Evolutionary conservation across 2,888 invertebrate genomes (phyloP).

Genomic region (Drosophila colorata): DNA sequence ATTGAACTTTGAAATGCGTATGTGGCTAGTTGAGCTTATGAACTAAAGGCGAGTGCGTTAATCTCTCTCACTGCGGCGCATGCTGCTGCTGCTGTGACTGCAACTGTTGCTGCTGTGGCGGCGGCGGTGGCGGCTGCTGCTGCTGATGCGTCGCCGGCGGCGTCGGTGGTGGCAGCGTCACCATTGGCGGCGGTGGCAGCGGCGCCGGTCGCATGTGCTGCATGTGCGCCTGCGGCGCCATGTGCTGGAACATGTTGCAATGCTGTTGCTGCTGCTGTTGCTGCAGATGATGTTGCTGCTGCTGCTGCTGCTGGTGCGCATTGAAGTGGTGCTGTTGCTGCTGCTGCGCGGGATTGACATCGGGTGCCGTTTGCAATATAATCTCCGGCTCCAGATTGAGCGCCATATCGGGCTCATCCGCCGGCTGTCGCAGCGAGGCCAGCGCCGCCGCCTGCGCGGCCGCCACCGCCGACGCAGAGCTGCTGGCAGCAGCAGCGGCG

Average conservation of each 20-base stretch:
- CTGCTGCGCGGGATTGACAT: slow-evolving; percentile 79
- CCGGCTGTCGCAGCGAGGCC: slow-evolving; percentile 58
- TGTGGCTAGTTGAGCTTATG: slow-evolving; percentile 74
- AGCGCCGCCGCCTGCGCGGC: slow-evolving; percentile 69
- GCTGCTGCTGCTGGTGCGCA: slow-evolving; percentile 70
- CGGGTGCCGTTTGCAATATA: slow-evolving; percentile 81
- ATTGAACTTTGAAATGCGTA: slow-evolving; percentile 48
- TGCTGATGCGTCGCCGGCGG: slow-evolving; percentile 62
- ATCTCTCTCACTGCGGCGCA: slow-evolving; percentile 38
- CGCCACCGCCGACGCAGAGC: slow-evolving; percentile 63
- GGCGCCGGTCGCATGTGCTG: slow-evolving; percentile 80
- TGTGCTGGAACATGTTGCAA: slow-evolving; percentile 83
- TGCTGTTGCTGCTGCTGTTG: slow-evolving; percentile 79
- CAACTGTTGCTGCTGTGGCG: slow-evolving; percentile 59
- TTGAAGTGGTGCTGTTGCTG: slow-evolving; percentile 72
- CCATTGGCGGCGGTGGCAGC: slow-evolving; percentile 70
- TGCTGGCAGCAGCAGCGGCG: slow-evolving; percentile 41
- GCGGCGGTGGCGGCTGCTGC: slow-evolving; percentile 49
- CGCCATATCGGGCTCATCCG: slow-evolving; percentile 78
- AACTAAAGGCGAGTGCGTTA: slow-evolving; percentile 58
- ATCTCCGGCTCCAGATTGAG: slow-evolving; percentile 82
- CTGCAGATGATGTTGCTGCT: slow-evolving; percentile 69
- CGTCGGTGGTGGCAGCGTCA: slow-evolving; percentile 61
- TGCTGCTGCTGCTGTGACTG: slow-evolving; percentile 44
- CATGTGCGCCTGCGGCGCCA: slow-evolving; percentile 83